Evolutionary conservation across 2,888 invertebrate species (phyloP).

Genomic region (Ctenicera cuprea): DNA sequence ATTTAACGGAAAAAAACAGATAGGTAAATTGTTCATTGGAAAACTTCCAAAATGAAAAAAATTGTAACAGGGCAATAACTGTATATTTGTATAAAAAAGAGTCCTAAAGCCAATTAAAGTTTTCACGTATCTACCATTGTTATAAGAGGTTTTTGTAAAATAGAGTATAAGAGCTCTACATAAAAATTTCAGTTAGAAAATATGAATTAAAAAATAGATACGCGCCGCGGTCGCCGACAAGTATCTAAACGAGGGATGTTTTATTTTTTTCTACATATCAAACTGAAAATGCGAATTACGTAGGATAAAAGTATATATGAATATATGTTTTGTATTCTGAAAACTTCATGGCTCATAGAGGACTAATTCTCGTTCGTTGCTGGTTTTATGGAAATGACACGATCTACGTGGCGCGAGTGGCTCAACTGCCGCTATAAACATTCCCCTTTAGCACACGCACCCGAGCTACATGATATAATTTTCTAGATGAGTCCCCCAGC

Average conservation of each 20-base stretch:
- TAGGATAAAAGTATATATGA: background rate
- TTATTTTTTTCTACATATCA: background rate
- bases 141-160: too few relatives aligned
- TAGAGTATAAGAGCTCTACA: too few relatives aligned
- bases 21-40: too few relatives aligned
- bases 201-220: too few relatives aligned
- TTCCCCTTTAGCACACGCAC: constrained; percentile 66
- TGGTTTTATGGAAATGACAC: constrained; percentile 70
- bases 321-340: constrained; percentile 41
- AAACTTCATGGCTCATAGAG: constrained; percentile 53
- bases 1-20: constrained; percentile 4
- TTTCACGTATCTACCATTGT: too few relatives aligned
- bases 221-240: too few relatives aligned
- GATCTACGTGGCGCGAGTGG: constrained; percentile 70
- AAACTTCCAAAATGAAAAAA: too few relatives aligned
- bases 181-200: too few relatives aligned
- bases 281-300: background rate
- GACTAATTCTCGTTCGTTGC: constrained; percentile 67
- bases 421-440: constrained; percentile 68
- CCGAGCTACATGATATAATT: constrained; percentile 67
- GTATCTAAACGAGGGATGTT: too few relatives aligned
- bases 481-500: constrained; percentile 67
- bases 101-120: too few relatives aligned
- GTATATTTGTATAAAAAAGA: too few relatives aligned
- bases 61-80: too few relatives aligned